Percentiles rank a stretch among this genome's conserved stretches.
Evolutionary conservation across 2,797 vertebrate genomes (phyloP).

Genomic region (Rhinogobio ventralis): DNA sequence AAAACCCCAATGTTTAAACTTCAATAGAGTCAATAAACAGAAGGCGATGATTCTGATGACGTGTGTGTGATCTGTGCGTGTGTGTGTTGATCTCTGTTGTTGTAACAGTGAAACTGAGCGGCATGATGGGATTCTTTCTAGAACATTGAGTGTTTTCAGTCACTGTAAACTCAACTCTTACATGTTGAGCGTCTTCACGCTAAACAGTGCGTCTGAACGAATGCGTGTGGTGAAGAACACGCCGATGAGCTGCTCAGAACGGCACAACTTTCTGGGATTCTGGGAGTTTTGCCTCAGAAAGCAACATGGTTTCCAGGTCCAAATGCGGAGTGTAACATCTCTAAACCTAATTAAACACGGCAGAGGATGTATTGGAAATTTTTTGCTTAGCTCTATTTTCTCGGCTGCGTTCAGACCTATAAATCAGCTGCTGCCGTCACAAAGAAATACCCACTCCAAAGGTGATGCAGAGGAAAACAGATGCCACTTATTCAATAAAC

Average conservation of each 20-base stretch:
- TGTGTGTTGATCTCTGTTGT: neutral
- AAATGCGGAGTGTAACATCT: slow-evolving; percentile 86
- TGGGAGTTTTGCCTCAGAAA: slow-evolving; percentile 7
- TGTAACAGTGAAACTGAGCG: neutral
- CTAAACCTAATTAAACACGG: slow-evolving; percentile 95
- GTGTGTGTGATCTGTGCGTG: too few relatives aligned
- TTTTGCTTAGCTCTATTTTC: slow-evolving; percentile 99
- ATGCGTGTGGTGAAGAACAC: neutral
- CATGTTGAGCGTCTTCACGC: neutral
- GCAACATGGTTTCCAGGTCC: slow-evolving; percentile 82
- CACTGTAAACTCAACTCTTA: neutral
- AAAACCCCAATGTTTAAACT: too few relatives aligned
- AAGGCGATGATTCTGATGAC: too few relatives aligned
- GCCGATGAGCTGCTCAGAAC: neutral
- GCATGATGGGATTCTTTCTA: neutral
- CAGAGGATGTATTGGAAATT: slow-evolving; percentile 95
- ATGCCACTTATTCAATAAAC: slow-evolving; percentile 99
- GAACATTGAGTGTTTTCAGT: neutral
- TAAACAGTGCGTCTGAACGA: too few relatives aligned
- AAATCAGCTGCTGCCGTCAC: slow-evolving; percentile 92
- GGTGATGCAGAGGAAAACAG: slow-evolving; percentile 98
- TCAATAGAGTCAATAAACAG: too few relatives aligned
- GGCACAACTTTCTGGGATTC: neutral
- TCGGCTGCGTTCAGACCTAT: slow-evolving; percentile 87
- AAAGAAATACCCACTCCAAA: slow-evolving; percentile 96